Percentiles rank a stretch among this genome's conserved stretches.
These are phyloP conservation scores for Camponotus vicinus DNA, from an alignment of 1,140 invertebrate genomes.

Conservation along the genomic window DNA sequence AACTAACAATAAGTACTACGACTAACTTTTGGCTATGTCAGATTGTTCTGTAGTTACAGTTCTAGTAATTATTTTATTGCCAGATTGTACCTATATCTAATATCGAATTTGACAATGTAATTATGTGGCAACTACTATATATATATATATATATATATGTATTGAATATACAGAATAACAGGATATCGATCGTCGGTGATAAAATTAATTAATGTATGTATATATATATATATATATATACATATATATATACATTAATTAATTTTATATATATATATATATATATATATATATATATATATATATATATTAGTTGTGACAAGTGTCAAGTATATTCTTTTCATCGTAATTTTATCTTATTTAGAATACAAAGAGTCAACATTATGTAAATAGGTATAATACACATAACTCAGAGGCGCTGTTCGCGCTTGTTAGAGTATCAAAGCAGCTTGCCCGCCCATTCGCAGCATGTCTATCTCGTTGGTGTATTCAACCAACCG, in stretches of 20 bases:
- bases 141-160: too few relatives aligned
- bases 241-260: too few relatives aligned
- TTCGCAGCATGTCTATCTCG: conserved; percentile 70
- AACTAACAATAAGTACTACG: neutral
- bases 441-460: conserved; percentile 64
- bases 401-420: conserved; percentile 54
- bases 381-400: conserved; percentile 60
- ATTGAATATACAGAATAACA: too few relatives aligned
- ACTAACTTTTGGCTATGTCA: neutral
- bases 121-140: too few relatives aligned
- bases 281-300: too few relatives aligned
- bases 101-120: neutral
- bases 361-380: conserved; percentile 48
- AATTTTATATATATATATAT: too few relatives aligned
- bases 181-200: too few relatives aligned
- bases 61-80: neutral
- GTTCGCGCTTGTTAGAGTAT: conserved; percentile 66
- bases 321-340: conserved; percentile 39
- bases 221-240: too few relatives aligned
- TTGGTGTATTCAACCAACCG: conserved; percentile 67
- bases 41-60: neutral
- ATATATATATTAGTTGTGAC: too few relatives aligned
- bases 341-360: conserved; percentile 36
- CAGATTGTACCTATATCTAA: neutral
- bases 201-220: too few relatives aligned